Base-by-base conservation (phyloP, 2,888 invertebrate species). In the Cheilosia vulpina region DNA sequence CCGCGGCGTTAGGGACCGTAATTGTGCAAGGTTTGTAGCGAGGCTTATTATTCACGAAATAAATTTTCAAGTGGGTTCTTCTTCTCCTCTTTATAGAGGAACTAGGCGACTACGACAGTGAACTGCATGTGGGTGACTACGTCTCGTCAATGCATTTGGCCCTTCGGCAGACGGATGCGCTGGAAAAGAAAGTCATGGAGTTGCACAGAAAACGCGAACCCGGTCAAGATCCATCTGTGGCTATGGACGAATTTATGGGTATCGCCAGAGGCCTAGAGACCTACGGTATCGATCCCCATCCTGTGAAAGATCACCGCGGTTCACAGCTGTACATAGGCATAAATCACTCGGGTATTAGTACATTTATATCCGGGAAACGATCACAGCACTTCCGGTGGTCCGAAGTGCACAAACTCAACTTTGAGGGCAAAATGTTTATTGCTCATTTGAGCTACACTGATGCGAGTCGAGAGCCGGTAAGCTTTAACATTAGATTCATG, bases 351-450 rank as follows among this genome's bases (percentile, higher is more conserved):
- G 99, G 99, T 47, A 98, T 99, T 88, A 94, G 98, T 88, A 98
- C 98, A 65, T 98, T 98, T 93, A 97, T 98, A 92, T 97, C 97
- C 57, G 97, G 97, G 89, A 94, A 97, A 89, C 96, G 98, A 92
- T 97, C 97, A 4, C 97, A 98, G 91, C 98, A 98, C 92, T 98
- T 98, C 93, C 96, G 97, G 90, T 99, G 99, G 99, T 95, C 95
- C 83, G 98, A 98, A 92, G 96, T 99, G 65, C 97, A 97, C 90
- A 98, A 98, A 93, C 96, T 99, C 88, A 98, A 99, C 92, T 99
- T 98, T 90, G 98, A 98, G 91, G 98, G 98, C 24, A 97, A 98
- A 93, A 98, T 99, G 97, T 98, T 99, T 91, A 98, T 98, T 88
- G 96, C 98, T 71, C 98, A 98, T 92, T 94, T 98, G 80, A 96